A percentile compares a stretch with the other conserved stretches of the same genome.
Evolutionary conservation across 1,140 invertebrate species (phyloP).

Genomic region (Oryzaephilus surinamensis): DNA sequence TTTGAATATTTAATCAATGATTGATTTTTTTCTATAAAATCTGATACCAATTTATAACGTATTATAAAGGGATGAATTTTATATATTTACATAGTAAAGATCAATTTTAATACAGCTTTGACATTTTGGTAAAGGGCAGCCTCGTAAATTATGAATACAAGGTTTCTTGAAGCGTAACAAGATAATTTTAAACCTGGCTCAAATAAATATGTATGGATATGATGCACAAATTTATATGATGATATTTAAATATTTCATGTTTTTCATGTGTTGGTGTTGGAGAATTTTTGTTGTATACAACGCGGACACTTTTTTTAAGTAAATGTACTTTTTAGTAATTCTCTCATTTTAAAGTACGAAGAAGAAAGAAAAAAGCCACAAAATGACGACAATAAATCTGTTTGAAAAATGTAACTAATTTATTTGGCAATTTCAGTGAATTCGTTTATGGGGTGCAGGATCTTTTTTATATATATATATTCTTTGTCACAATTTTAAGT

Average conservation of each 20-base stretch:
- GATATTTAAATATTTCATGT: not conserved
- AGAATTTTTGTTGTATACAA: constrained; percentile 1
- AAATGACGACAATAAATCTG: constrained; percentile 30
- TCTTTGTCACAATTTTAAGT: too few species aligned
- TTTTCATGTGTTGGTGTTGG: not conserved
- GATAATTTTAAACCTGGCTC: too few species aligned
- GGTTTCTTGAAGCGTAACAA: constrained; percentile 5
- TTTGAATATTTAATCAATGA: too few species aligned
- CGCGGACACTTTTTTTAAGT: constrained; percentile 4
- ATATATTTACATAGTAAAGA: too few species aligned
- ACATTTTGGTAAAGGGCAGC: constrained; percentile 12
- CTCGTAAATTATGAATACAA: constrained; percentile 9
- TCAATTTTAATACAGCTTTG: constrained; percentile 9
- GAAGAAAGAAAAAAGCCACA: constrained; percentile 19
- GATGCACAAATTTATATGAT: too few species aligned
- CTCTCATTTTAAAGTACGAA: constrained; percentile 9
- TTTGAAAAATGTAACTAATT: constrained; percentile 31
- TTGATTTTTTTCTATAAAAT: too few species aligned
- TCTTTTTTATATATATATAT: too few species aligned
- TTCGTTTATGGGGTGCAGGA: too few species aligned
- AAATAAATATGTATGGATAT: too few species aligned
- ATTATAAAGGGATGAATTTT: too few species aligned
- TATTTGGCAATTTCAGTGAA: constrained; percentile 29
- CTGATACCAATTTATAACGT: too few species aligned
- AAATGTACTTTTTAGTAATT: constrained; percentile 16